Conservation (phyloP, 2,888 invertebrate genomes). For the Baccha elongata region DNA sequence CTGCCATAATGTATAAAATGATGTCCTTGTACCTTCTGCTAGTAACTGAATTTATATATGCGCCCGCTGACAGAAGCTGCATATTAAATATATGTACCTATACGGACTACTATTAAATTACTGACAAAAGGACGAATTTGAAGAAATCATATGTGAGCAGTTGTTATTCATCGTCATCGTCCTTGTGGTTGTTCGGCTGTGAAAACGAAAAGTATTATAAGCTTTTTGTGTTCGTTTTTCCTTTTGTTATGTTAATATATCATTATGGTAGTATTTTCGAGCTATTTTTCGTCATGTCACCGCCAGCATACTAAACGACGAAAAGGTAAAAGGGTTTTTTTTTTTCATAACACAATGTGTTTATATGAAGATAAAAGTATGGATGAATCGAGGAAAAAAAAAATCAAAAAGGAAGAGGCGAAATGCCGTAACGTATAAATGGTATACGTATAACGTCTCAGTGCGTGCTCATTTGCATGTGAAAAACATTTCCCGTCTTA, state of each 20-base stretch:
- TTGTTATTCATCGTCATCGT: conserved; percentile 29
- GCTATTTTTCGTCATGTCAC: conserved; percentile 69
- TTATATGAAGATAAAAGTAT: conserved; percentile 18
- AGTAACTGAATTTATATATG: neutral
- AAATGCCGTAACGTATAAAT: conserved; percentile 61
- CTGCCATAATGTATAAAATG: conserved; percentile 32
- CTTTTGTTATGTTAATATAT: conserved; percentile 72
- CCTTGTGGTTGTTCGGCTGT: conserved; percentile 1
- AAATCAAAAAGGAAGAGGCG: conserved; percentile 1
- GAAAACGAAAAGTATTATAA: neutral
- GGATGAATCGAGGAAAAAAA: conserved; percentile 1
- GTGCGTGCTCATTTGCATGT: conserved; percentile 73
- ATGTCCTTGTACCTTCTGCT: conserved; percentile 32
- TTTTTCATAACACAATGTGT: conserved; percentile 4
- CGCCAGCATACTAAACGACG: conserved; percentile 63
- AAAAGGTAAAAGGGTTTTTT: conserved; percentile 25
- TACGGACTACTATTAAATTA: conserved; percentile 40
- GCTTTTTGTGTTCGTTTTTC: conserved; percentile 21
- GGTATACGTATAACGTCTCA: conserved; percentile 68
- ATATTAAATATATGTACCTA: conserved; percentile 40
- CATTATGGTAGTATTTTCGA: conserved; percentile 68
- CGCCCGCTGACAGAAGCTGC: conserved; percentile 50
- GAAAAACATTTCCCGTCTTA: conserved; percentile 69
- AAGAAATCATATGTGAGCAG: conserved; percentile 49
- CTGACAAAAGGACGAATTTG: conserved; percentile 60